These are phyloP conservation scores for Leptodactylus fallax DNA, from an alignment of 2,797 vertebrate genomes.

Conservation along the genomic window DNA sequence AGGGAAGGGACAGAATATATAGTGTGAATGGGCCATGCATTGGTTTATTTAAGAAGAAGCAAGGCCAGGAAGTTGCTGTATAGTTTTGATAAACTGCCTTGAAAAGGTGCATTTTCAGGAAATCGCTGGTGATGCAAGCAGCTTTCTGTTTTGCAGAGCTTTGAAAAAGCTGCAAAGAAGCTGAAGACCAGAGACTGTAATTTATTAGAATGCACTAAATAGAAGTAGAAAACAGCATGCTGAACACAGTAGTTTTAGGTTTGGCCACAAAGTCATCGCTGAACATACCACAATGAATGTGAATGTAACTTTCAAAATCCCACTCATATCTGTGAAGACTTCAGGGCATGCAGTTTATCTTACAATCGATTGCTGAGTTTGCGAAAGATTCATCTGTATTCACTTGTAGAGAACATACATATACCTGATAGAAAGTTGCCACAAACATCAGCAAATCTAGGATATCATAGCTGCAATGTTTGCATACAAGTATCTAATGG, in stretches of 20 bases:
- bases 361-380: too few species aligned
- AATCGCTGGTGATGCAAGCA: constrained; percentile 21
- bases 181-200: background rate
- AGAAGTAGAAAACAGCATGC: background rate
- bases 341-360: background rate
- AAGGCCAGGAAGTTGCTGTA: background rate
- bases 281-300: too few species aligned
- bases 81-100: background rate
- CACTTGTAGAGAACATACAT: too few species aligned
- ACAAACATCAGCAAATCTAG: too few species aligned
- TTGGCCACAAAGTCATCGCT: background rate
- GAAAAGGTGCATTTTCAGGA: constrained; percentile 29
- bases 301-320: too few species aligned
- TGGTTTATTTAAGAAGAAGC: background rate
- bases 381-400: too few species aligned
- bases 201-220: background rate
- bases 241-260: background rate
- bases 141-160: constrained; percentile 15
- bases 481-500: too few species aligned
- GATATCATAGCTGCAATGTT: too few species aligned
- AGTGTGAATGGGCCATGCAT: background rate
- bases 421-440: too few species aligned
- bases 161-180: background rate
- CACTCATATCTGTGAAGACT: background rate
- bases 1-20: background rate